These are phyloP conservation scores for Anabacerthia variegaticeps DNA, from an alignment of 2,797 vertebrate genomes.

Conservation along the genomic window DNA sequence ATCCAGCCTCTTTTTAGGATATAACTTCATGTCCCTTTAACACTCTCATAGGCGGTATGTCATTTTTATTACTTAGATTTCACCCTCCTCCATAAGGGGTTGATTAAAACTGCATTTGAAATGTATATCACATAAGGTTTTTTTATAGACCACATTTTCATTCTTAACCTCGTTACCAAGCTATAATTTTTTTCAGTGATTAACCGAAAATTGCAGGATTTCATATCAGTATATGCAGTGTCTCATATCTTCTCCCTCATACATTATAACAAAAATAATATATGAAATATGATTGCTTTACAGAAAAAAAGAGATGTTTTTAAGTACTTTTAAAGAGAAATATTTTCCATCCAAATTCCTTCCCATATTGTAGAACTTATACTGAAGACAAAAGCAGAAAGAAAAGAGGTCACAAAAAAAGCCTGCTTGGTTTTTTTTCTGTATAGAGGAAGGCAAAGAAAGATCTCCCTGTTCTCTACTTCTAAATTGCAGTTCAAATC, in stretches of 20 bases:
- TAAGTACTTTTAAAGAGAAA: neutral
- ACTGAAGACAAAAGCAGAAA: neutral
- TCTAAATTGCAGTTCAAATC: neutral
- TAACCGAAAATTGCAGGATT: constrained; percentile 32
- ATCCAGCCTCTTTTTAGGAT: neutral
- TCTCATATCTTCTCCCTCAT: neutral
- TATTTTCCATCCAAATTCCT: neutral
- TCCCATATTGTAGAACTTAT: neutral
- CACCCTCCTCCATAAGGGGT: constrained; percentile 27
- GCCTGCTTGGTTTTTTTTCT: neutral
- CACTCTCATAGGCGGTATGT: neutral
- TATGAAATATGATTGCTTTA: neutral
- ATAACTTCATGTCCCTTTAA: constrained; percentile 9
- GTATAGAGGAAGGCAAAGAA: neutral
- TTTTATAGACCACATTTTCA: constrained; percentile 33
- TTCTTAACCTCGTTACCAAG: constrained; percentile 49
- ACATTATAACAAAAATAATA: neutral
- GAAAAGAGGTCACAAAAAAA: neutral
- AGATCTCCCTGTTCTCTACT: neutral
- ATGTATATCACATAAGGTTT: constrained; percentile 29
- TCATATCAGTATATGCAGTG: neutral
- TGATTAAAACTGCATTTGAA: constrained; percentile 58
- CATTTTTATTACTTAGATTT: constrained; percentile 50
- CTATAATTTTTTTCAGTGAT: constrained; percentile 31
- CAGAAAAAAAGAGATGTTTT: neutral